Conservation (phyloP, 2,797 vertebrate species). For the Micropoecilia bifurca region DNA sequence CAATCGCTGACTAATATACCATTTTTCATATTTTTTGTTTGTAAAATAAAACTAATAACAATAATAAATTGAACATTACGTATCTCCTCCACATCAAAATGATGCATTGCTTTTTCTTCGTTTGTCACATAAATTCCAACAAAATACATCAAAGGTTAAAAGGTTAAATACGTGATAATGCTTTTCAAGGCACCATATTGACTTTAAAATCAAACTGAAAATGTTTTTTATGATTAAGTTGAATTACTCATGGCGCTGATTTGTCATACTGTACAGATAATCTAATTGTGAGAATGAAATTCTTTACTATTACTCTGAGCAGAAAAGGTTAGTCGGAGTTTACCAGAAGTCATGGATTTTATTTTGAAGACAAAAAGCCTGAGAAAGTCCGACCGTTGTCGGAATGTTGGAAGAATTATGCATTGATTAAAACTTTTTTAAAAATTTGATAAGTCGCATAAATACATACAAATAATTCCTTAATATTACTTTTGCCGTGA, state of each 20-base stretch:
- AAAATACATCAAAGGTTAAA: not conserved
- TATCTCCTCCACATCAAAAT: not conserved
- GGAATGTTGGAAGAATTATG: not conserved
- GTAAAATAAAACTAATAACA: not conserved
- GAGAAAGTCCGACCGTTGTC: not conserved
- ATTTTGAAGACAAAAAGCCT: constrained; percentile 2
- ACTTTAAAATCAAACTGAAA: not conserved
- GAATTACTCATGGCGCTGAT: not conserved
- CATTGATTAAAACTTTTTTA: not conserved
- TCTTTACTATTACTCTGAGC: not conserved
- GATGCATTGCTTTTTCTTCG: not conserved
- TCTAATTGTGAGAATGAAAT: not conserved
- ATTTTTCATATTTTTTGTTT: not conserved
- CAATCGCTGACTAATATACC: not conserved
- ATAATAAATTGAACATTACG: not conserved
- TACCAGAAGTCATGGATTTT: not conserved
- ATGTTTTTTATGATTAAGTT: not conserved
- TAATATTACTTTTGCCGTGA: not conserved
- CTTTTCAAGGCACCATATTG: not conserved
- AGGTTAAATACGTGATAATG: not conserved
- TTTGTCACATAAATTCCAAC: not conserved
- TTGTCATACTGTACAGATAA: not conserved
- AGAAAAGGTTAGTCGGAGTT: not conserved
- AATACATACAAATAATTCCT: not conserved
- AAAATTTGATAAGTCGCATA: not conserved